Evolutionary conservation across 92 coral and sea anemone genomes (phyloP).

Genomic region (Actinostola sp.): DNA sequence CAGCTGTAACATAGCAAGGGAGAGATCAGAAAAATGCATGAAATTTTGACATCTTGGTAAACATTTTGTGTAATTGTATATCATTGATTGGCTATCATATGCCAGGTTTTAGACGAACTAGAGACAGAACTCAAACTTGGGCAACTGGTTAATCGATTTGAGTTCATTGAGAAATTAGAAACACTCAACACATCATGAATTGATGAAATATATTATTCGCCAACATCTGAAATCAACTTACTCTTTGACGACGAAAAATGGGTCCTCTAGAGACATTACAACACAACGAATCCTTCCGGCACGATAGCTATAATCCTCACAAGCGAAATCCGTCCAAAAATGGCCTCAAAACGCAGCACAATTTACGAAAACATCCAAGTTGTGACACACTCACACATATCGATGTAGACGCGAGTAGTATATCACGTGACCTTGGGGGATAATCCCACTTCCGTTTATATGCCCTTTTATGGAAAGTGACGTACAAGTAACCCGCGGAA

Average conservation of each 20-base stretch:
- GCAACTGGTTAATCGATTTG: background rate
- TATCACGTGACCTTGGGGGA: background rate
- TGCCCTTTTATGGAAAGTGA: constrained; percentile 6
- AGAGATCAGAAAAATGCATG: too few species aligned
- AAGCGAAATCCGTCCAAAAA: background rate
- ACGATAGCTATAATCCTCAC: background rate
- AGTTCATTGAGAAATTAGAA: too few species aligned
- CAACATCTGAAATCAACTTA: constrained; percentile 40
- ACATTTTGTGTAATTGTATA: too few species aligned
- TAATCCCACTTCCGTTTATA: background rate
- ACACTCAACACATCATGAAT: too few species aligned
- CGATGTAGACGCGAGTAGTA: background rate
- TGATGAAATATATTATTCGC: background rate
- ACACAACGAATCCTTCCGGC: background rate
- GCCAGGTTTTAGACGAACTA: background rate
- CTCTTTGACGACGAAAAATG: constrained; percentile 90
- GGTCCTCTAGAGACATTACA: constrained; percentile 88
- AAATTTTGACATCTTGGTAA: too few species aligned
- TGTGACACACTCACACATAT: constrained; percentile 7
- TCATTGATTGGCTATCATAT: too few species aligned
- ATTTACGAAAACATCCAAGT: background rate
- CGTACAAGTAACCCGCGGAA: background rate
- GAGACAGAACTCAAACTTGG: background rate
- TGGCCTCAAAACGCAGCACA: background rate
- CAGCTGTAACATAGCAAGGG: too few species aligned